Evolutionary conservation across 1,140 invertebrate species (phyloP).

Genomic region (Solenopsis invicta): DNA sequence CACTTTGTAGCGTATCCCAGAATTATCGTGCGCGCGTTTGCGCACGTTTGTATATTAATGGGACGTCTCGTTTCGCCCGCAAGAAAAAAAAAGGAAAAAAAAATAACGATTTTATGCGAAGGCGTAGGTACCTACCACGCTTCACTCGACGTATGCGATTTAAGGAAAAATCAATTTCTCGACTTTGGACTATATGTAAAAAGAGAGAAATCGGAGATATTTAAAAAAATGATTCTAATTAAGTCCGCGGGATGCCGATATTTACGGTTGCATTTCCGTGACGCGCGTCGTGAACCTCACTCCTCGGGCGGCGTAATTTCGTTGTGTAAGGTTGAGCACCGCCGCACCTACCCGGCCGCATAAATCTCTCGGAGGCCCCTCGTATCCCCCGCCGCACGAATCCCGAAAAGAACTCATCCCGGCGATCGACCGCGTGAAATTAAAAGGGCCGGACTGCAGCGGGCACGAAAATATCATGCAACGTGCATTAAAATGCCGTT

Average conservation of each 20-base stretch:
- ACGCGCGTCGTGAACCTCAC: neutral
- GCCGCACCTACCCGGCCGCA: conserved; percentile 62
- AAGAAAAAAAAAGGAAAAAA: neutral
- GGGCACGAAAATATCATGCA: conserved; percentile 55
- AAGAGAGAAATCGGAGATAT: neutral
- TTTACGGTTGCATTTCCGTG: neutral
- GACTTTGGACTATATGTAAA: conserved; percentile 3
- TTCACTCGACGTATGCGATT: conserved; percentile 5
- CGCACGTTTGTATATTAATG: conserved; percentile 26
- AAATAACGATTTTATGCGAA: neutral
- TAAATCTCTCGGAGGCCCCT: conserved; percentile 73
- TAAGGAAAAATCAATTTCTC: conserved; percentile 24
- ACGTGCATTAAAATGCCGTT: conserved; percentile 64
- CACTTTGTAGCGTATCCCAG: conserved; percentile 18
- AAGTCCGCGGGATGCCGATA: neutral
- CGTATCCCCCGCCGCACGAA: conserved; percentile 66
- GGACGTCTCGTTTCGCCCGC: neutral
- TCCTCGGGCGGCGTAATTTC: neutral
- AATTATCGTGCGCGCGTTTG: conserved; percentile 20
- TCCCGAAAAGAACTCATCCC: conserved; percentile 71
- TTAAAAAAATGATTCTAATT: neutral
- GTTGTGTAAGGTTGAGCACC: conserved; percentile 66
- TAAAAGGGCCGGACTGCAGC: conserved; percentile 65
- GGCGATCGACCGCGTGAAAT: conserved; percentile 73
- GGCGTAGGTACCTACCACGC: no score